A percentile compares a stretch with the other conserved stretches of the same genome.
phyloP scores from a whole-genome alignment of 2,113 vertebrate species.

The Oryzias celebensis region DNA sequence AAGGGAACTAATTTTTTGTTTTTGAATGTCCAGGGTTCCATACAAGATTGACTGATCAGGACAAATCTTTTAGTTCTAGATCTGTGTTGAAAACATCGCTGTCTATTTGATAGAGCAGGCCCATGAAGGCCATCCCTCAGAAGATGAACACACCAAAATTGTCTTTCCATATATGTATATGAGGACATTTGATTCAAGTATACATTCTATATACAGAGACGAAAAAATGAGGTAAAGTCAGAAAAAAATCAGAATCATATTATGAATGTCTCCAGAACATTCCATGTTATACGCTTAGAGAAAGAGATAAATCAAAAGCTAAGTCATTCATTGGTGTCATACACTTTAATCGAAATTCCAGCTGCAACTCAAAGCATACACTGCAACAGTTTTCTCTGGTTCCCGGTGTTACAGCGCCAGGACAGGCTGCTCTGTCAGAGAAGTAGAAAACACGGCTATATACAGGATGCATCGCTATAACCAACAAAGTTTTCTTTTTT shows the following conservation, averaged over 20 bases:
- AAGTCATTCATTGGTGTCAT: conserved; percentile 78
- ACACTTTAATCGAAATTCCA: conserved; percentile 62
- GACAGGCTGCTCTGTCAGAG: conserved; percentile 46
- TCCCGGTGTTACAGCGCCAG: conserved; percentile 31
- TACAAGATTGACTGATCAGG: conserved; percentile 35
- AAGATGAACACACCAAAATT: conserved; percentile 64
- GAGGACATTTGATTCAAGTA: conserved; percentile 71
- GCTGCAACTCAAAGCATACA: conserved; percentile 45
- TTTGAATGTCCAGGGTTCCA: too few species aligned
- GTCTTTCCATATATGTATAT: conserved; percentile 57
- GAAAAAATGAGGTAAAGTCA: conserved; percentile 57
- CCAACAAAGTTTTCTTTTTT: conserved; percentile 37
- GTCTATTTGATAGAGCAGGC: conserved; percentile 22
- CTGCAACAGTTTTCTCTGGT: conserved; percentile 11
- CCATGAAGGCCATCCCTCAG: conserved; percentile 61
- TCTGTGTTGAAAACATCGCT: conserved; percentile 2
- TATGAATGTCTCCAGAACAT: conserved; percentile 56
- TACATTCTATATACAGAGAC: conserved; percentile 54
- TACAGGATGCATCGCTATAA: conserved; percentile 57
- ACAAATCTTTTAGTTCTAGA: conserved; percentile 20
- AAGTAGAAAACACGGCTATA: conserved; percentile 70
- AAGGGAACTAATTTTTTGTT: too few species aligned
- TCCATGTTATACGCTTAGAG: conserved; percentile 54
- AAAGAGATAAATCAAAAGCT: conserved; percentile 56
- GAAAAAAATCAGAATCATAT: conserved; percentile 51